These are phyloP conservation scores for Xiphophorus hellerii DNA, from an alignment of 2,113 vertebrate genomes.

Conservation along the genomic window DNA sequence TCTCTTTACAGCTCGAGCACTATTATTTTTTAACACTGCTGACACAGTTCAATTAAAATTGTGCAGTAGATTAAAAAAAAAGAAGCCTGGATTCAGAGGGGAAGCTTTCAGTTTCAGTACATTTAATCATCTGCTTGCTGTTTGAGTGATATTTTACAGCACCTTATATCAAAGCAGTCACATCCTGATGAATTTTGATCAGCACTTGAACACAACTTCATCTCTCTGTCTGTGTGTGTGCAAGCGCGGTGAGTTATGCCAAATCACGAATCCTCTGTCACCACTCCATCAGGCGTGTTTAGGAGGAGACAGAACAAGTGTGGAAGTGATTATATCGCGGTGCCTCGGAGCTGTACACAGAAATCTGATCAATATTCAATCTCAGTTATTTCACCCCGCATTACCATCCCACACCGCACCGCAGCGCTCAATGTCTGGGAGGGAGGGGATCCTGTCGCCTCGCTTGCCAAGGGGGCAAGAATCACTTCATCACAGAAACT, in stretches of 20 bases:
- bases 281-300: conserved; percentile 51
- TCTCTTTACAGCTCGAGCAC: conserved; percentile 46
- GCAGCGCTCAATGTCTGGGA: conserved; percentile 43
- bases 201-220: conserved; percentile 15
- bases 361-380: conserved; percentile 74
- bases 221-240: background rate
- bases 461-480: conserved; percentile 17
- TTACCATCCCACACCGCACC: conserved; percentile 45
- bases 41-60: conserved; percentile 66
- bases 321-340: conserved; percentile 59
- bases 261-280: conserved; percentile 48
- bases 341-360: conserved; percentile 47
- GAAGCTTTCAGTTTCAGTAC: conserved; percentile 48
- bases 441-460: conserved; percentile 21
- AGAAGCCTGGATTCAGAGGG: conserved; percentile 16
- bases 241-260: conserved; percentile 33
- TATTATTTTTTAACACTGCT: conserved; percentile 55
- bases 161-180: conserved; percentile 47
- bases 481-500: conserved; percentile 57
- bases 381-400: conserved; percentile 62
- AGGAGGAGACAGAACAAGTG: conserved; percentile 47
- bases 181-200: conserved; percentile 21
- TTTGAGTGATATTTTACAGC: conserved; percentile 33
- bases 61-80: conserved; percentile 30
- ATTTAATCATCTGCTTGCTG: conserved; percentile 34